Base-by-base conservation (phyloP, 2,113 vertebrate species). In the Podarcis raffonei region DNA sequence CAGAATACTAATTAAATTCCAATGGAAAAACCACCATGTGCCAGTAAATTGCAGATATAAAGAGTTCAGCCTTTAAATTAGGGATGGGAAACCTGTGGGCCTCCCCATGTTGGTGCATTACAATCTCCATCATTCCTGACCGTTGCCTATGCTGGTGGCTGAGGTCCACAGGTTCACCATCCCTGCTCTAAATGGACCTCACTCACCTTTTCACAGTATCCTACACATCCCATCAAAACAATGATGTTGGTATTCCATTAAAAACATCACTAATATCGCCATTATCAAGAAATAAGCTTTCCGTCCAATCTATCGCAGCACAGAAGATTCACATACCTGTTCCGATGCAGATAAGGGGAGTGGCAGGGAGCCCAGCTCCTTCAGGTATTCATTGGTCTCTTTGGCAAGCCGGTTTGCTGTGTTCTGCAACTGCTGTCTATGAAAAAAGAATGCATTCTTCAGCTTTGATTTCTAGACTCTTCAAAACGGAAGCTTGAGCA, bases 351-450 rank as follows among this genome's bases (percentile, higher is more conserved):
- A 98, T 3, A 95, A 94, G 2, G 98, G 97, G 20, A 98, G 94
- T 3, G 98, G 97, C 32, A 98, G 91, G 4, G 97, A 98, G 7
- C 98, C 98, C 89, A 99, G 4, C 79, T 99, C 98, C 90, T 99
- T 99, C 2, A 99, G 96, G 88, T 98, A 98, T 84, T 98, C 98
- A 93, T 99, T 99, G 89, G 98, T 99, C 94, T 99, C 98, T 96
- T 99, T 99, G 87, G 98, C 99, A 5, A 99, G 96, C 66, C 97
- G 92, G 95, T 99, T 99, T 89, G 98, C 98, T 74, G 98, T 98
- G 92, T 99, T 98, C 75, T 99, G 98, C 74, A 98, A 96, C 95
- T 99, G 98, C 89, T 99, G 98, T 91, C 99, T 99, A 92, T 65
- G 91, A 94, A 95, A 2, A 94, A 7, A 69, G 86, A 62, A 77